Evolutionary conservation across 1,140 invertebrate species (phyloP).

Genomic region (roundworm (Caenorhabditis elegans)): WBcel235 BX284606.5:11273501-11274000

Average conservation of each 20-base stretch:
- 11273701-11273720: slow-evolving; percentile 66
- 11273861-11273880: slow-evolving; percentile 14
- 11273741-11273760: not conserved
- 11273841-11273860: slow-evolving; percentile 51
- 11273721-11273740: not conserved
- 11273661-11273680: slow-evolving; percentile 69
- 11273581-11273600: slow-evolving; percentile 40
- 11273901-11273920: no score
- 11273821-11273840: slow-evolving; percentile 49
- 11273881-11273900: no score
- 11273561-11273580: not conserved
- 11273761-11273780: slow-evolving; percentile 35
- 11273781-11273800: slow-evolving; percentile 49
- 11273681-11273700: slow-evolving; percentile 69
- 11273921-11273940: slow-evolving; percentile 56
- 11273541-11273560: slow-evolving; percentile 69
- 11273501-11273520: slow-evolving; percentile 70
- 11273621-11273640: slow-evolving; percentile 69
- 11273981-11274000: slow-evolving; percentile 59
- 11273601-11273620: slow-evolving; percentile 71
- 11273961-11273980: slow-evolving; percentile 54
- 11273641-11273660: slow-evolving; percentile 68
- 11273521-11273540: slow-evolving; percentile 70
- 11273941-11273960: slow-evolving; percentile 60
- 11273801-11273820: slow-evolving; percentile 55